A percentile compares a stretch with the other conserved stretches of the same genome.
Conservation (phyloP, 1,140 invertebrate species). For the Phenacoccus solenopsis region DNA sequence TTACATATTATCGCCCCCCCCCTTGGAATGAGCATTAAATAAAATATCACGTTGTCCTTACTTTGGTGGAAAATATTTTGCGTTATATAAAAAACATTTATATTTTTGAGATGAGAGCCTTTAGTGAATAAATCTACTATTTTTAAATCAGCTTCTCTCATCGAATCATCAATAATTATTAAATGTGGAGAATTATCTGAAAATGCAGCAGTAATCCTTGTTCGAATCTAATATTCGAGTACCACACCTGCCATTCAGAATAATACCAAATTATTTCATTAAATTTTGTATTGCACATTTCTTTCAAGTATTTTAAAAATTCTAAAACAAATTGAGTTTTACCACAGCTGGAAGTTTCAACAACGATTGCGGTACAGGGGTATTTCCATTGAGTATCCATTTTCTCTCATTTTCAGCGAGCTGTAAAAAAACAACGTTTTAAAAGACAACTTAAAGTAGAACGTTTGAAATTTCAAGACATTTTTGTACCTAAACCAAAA, state of each 20-base stretch:
- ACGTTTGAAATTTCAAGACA: no score
- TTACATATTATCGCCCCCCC: no score
- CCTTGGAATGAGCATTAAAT: slow-evolving; percentile 19
- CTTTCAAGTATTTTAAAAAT: slow-evolving; percentile 14
- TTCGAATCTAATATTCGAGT: neutral
- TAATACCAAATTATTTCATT: neutral
- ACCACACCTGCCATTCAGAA: neutral
- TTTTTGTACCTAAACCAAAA: no score
- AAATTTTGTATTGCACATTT: slow-evolving; percentile 10
- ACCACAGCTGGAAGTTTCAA: slow-evolving; percentile 6
- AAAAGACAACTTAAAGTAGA: no score
- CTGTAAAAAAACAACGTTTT: no score
- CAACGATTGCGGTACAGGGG: slow-evolving; percentile 1
- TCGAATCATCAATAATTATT: slow-evolving; percentile 22
- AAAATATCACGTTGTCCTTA: slow-evolving; percentile 14
- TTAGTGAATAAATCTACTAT: slow-evolving; percentile 21
- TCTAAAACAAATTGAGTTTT: slow-evolving; percentile 18
- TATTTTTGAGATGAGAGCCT: slow-evolving; percentile 18
- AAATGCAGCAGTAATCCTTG: neutral
- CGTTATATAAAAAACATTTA: slow-evolving; percentile 15
- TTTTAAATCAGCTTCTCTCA: slow-evolving; percentile 13
- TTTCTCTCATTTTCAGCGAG: no score
- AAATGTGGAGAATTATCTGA: neutral
- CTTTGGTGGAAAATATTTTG: no score
- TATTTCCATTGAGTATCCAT: slow-evolving; percentile 11